Conservation (phyloP, 2,888 invertebrate species). For the Augochlorella aurata region DNA sequence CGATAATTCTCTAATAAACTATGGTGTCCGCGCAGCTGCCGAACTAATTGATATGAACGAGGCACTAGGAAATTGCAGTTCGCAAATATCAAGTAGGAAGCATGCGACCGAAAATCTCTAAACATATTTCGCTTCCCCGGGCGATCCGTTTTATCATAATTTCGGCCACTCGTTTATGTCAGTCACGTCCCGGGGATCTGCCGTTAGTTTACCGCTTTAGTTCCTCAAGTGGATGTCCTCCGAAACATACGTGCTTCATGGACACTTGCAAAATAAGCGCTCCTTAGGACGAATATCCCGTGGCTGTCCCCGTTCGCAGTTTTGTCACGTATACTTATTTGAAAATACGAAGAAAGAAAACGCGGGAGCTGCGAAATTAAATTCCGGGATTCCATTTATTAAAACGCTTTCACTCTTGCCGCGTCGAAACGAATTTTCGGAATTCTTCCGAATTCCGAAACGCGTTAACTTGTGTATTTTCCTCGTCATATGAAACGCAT, state of each 20-base stretch:
- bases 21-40: neutral
- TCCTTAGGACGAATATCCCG: neutral
- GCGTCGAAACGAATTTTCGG: neutral
- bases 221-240: conserved; percentile 31
- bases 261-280: conserved; percentile 29
- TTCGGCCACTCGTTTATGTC: neutral
- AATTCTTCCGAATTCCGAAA: neutral
- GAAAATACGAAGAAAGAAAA: neutral
- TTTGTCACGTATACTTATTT: neutral
- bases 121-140: neutral
- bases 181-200: conserved; percentile 39
- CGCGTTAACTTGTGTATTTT: neutral
- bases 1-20: neutral
- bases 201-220: conserved; percentile 48
- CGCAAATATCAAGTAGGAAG: neutral
- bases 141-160: conserved; percentile 14
- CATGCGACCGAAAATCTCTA: neutral
- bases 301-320: neutral
- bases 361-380: neutral
- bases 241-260: conserved; percentile 33
- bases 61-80: too few species aligned
- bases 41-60: neutral
- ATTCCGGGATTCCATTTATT: neutral
- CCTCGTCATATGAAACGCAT: neutral
- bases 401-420: neutral